These are phyloP conservation scores for Hippoglossus hippoglossus DNA, from an alignment of 2,797 vertebrate genomes.

Conservation along the genomic window DNA sequence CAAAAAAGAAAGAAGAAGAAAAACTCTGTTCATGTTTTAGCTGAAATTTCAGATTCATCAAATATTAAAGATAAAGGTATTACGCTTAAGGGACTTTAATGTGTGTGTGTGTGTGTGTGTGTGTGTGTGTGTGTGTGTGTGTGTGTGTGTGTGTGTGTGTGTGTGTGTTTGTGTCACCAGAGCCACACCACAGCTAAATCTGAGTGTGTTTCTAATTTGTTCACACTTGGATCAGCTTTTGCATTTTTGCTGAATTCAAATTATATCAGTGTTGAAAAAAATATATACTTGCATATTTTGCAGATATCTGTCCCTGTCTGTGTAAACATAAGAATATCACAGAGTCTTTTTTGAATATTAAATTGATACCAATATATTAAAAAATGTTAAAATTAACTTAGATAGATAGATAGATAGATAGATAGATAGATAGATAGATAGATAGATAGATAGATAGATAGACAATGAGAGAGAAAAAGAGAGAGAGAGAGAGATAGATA, in stretches of 20 bases:
- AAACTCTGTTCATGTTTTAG: conserved; percentile 16
- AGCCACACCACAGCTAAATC: conserved; percentile 20
- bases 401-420: conserved; percentile 22
- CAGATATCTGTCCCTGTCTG: neutral
- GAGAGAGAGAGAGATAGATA: neutral
- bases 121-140: neutral
- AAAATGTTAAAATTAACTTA: neutral
- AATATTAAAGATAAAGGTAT: conserved; percentile 22
- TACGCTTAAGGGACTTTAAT: conserved; percentile 43
- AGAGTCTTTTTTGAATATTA: neutral
- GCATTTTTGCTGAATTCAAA: conserved; percentile 37
- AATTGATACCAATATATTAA: too few species aligned
- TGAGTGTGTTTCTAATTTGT: conserved; percentile 38
- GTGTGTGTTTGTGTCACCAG: neutral
- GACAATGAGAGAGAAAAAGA: neutral
- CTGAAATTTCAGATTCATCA: conserved; percentile 21
- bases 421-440: conserved; percentile 22
- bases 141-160: neutral
- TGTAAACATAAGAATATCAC: neutral
- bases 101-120: conserved; percentile 21
- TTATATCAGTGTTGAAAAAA: conserved; percentile 41
- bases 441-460: conserved; percentile 48
- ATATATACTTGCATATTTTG: neutral
- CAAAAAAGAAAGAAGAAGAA: neutral
- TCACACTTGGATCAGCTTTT: conserved; percentile 35